phyloP scores from a whole-genome alignment of 2,888 invertebrate species.

The Micropterix aruncella region DNA sequence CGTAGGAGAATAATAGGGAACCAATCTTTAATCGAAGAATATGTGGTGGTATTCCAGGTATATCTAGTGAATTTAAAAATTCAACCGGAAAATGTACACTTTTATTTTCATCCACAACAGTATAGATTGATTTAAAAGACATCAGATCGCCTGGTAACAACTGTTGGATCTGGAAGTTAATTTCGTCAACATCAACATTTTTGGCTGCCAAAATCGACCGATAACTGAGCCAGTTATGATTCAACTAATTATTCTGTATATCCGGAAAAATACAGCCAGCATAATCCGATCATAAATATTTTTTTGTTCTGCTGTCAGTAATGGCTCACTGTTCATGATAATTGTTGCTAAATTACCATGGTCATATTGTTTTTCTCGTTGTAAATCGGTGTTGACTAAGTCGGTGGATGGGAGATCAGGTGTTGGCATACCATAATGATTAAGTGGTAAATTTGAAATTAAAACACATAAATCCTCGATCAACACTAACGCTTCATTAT shows the following conservation, averaged over 20 bases:
- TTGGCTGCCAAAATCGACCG: slow-evolving; percentile 18
- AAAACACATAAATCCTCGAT: too few species aligned
- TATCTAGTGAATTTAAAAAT: slow-evolving; percentile 15
- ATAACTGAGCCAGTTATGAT: slow-evolving; percentile 16
- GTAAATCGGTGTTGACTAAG: too few species aligned
- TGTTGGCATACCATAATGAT: too few species aligned
- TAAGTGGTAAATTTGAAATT: too few species aligned
- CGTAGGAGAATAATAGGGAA: slow-evolving; percentile 14
- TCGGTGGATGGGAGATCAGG: too few species aligned
- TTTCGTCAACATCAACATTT: slow-evolving; percentile 15
- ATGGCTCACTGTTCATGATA: too few species aligned
- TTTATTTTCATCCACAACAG: slow-evolving; percentile 10
- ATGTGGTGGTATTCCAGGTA: slow-evolving; percentile 13
- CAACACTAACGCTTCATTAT: too few species aligned
- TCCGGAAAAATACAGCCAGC: slow-evolving; percentile 15
- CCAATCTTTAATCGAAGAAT: slow-evolving; percentile 15
- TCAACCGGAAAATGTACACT: slow-evolving; percentile 14
- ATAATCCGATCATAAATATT: too few species aligned
- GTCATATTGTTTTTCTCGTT: too few species aligned
- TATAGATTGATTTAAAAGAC: slow-evolving; percentile 13
- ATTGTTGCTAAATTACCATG: too few species aligned
- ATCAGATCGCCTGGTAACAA: slow-evolving; percentile 11
- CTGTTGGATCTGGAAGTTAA: slow-evolving; percentile 12
- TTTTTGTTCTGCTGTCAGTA: too few species aligned
- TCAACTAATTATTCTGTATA: slow-evolving; percentile 13